phyloP scores from a whole-genome alignment of 2,797 vertebrate genomes.

The Pantherophis alleghaniensis region DNA sequence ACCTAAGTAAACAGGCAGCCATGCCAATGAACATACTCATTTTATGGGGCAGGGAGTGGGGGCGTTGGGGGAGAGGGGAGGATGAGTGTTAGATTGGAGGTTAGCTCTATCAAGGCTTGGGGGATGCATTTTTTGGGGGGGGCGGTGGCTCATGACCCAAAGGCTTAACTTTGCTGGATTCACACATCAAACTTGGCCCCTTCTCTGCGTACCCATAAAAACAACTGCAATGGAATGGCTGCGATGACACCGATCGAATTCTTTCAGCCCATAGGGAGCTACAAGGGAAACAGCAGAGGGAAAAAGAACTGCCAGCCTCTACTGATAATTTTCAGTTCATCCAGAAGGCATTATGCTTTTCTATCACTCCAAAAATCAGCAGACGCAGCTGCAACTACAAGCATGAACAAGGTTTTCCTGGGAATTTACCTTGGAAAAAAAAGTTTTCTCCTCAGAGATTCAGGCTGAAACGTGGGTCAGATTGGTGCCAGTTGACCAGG shows the following conservation, averaged over 20 bases:
- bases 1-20: slow-evolving; percentile 70
- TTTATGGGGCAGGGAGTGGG: slow-evolving; percentile 17
- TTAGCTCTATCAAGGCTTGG: slow-evolving; percentile 39
- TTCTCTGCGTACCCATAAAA: neutral
- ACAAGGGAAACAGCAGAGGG: neutral
- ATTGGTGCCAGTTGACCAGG: neutral
- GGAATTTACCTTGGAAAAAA: neutral
- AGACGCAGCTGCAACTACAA: neutral
- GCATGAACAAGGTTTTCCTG: neutral
- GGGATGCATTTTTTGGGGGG: slow-evolving; percentile 13
- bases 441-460: neutral
- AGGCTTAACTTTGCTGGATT: slow-evolving; percentile 17
- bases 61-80: neutral
- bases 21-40: slow-evolving; percentile 63
- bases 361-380: neutral
- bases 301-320: neutral
- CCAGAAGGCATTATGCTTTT: slow-evolving; percentile 1
- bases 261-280: neutral
- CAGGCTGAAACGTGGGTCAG: neutral
- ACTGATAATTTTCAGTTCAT: slow-evolving; percentile 13
- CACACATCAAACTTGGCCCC: neutral
- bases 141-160: neutral
- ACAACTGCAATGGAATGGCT: neutral
- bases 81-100: slow-evolving; percentile 48
- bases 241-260: neutral